Conservation (phyloP, 2,113 vertebrate species). For the Crocuta crocuta region DNA sequence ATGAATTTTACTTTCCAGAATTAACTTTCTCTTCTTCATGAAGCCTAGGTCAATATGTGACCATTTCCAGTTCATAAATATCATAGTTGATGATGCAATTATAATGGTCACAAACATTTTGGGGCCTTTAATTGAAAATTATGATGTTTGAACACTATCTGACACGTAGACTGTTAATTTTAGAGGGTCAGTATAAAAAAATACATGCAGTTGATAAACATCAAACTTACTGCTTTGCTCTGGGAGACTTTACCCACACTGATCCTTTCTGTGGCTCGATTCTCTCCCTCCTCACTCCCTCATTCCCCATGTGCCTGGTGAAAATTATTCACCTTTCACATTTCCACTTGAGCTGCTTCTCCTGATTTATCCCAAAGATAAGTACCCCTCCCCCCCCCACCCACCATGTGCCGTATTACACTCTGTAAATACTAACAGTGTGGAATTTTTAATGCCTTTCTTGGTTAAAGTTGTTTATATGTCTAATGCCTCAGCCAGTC, state of each 20-base stretch:
- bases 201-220: neutral
- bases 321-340: neutral
- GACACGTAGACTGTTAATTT: neutral
- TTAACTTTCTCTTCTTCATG: neutral
- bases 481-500: neutral
- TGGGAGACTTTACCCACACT: neutral
- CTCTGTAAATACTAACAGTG: neutral
- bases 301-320: neutral
- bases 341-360: neutral
- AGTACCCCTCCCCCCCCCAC: neutral
- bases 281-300: neutral
- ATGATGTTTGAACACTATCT: neutral
- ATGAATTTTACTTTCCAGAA: neutral
- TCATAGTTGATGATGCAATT: neutral
- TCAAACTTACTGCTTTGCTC: neutral
- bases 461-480: neutral
- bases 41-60: neutral
- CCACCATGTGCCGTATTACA: too few relatives aligned
- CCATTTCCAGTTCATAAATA: neutral
- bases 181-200: neutral
- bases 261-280: accelerated
- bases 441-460: neutral
- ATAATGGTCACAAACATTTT: neutral
- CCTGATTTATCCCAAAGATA: neutral
- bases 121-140: neutral